Evolutionary conservation across 2,113 vertebrate species (phyloP), one percentile per base, ranked within the genome.

Genomic region (Bambusicola thoracicus): DNA sequence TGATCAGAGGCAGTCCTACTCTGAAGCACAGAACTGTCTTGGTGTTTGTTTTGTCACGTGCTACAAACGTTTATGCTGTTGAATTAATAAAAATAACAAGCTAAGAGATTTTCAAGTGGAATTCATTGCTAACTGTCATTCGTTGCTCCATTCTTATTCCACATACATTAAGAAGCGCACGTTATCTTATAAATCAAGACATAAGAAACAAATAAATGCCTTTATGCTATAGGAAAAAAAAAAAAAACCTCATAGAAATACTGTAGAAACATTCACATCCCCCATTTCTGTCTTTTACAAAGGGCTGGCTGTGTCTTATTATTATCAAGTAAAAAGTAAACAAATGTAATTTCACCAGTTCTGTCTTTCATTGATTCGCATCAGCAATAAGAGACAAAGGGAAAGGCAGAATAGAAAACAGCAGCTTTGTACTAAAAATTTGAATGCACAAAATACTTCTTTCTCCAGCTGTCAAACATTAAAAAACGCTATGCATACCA

Each of bases 371-470:
- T n/a, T 91, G 79, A 94, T 95, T 97, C 94, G 87, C 91, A 95
- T 89, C 94, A 95, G 85, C 82, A 83, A 94, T 91, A 93, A 96
- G 94, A 96, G 91, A 95, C 96, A 96, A 96, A 95, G 68, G 68
- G 34, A 17, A 36, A 24, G 87, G 85, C 94, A 93, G 89, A 91
- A 92, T 46, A 48, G 82, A 97, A 94, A 92, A 93, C 85, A 90
- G 87, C 87, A 94, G 95, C 93, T 94, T 88, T 95, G 93, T 95
- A 85, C 94, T 95, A 58, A 65, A 94, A 95, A 80, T 94, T 79
- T 94, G 87, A 95, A 95, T 96, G 90, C 94, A 97, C 94, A 95
- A 93, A 96, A 95, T 90, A 65, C 51, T 91, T 88, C 95, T 95
- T 93, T 94, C 95, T 96, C 93, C 91, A 94, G 93, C 93, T 87